phyloP scores from a whole-genome alignment of 1,140 invertebrate genomes.

The Rhagoletis pomonella region DNA sequence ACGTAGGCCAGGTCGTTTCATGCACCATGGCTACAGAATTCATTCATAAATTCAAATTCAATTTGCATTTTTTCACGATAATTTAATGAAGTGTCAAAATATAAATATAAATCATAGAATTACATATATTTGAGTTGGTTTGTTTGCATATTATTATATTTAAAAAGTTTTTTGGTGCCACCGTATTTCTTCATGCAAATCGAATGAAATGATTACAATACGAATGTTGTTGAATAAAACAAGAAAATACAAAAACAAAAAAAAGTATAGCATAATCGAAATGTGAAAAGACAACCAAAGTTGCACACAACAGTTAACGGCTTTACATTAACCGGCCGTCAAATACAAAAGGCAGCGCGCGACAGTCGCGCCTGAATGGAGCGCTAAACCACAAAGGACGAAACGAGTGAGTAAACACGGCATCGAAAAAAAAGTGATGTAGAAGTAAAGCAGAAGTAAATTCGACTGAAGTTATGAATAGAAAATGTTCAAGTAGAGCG shows the following conservation, averaged over 20 bases:
- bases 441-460: neutral
- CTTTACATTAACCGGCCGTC: conserved; percentile 14
- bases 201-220: conserved; percentile 17
- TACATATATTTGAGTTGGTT: too few species aligned
- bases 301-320: neutral
- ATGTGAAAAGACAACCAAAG: neutral
- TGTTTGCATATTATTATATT: too few species aligned
- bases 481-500: neutral
- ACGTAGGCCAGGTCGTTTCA: too few species aligned
- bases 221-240: neutral
- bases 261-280: neutral
- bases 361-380: neutral
- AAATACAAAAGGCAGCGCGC: neutral
- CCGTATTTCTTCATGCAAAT: conserved; percentile 8
- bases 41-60: too few species aligned
- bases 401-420: neutral
- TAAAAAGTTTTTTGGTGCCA: neutral
- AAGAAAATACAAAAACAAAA: neutral
- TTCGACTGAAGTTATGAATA: neutral
- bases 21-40: too few species aligned
- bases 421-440: neutral
- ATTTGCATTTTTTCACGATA: too few species aligned
- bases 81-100: too few species aligned
- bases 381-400: neutral
- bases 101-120: too few species aligned